These are phyloP conservation scores for Helicoverpa assulta DNA, from an alignment of 2,888 invertebrate genomes.

Conservation along the genomic window DNA sequence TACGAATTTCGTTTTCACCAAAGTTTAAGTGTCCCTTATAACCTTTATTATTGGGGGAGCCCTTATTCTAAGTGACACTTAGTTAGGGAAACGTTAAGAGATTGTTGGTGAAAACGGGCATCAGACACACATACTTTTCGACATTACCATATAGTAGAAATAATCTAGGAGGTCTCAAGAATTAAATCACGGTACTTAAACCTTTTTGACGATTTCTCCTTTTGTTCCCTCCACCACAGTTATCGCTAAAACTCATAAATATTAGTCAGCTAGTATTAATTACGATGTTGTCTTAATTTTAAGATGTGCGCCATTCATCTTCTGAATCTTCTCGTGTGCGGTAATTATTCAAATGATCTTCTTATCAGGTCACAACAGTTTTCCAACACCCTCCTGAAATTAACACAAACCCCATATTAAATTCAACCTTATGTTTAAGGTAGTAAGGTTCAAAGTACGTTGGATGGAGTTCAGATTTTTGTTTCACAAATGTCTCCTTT, in stretches of 20 bases:
- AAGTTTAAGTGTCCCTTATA: too few relatives aligned
- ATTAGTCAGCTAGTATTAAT: slow-evolving; percentile 61
- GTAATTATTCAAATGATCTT: slow-evolving; percentile 87
- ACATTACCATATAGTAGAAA: too few relatives aligned
- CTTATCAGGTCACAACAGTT: slow-evolving; percentile 86
- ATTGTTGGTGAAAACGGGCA: too few relatives aligned
- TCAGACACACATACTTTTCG: too few relatives aligned
- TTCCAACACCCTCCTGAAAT: slow-evolving; percentile 72
- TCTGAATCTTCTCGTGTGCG: slow-evolving; percentile 76
- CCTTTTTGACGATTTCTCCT: slow-evolving; percentile 5
- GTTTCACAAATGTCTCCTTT: slow-evolving; percentile 64
- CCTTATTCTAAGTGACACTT: too few relatives aligned
- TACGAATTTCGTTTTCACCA: too few relatives aligned
- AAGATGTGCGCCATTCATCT: slow-evolving; percentile 81
- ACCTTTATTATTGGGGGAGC: too few relatives aligned
- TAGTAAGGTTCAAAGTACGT: slow-evolving; percentile 55
- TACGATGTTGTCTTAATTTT: slow-evolving; percentile 68
- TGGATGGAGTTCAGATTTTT: slow-evolving; percentile 35
- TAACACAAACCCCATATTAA: slow-evolving; percentile 36
- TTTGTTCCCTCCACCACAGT: slow-evolving; percentile 15
- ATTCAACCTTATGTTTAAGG: slow-evolving; percentile 52
- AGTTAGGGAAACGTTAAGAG: too few relatives aligned
- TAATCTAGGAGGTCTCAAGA: too few relatives aligned
- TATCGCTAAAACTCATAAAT: slow-evolving; percentile 58
- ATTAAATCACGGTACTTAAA: not conserved